Conservation (phyloP, 1,140 invertebrate species). For the Drosophila yakuba region DNA sequence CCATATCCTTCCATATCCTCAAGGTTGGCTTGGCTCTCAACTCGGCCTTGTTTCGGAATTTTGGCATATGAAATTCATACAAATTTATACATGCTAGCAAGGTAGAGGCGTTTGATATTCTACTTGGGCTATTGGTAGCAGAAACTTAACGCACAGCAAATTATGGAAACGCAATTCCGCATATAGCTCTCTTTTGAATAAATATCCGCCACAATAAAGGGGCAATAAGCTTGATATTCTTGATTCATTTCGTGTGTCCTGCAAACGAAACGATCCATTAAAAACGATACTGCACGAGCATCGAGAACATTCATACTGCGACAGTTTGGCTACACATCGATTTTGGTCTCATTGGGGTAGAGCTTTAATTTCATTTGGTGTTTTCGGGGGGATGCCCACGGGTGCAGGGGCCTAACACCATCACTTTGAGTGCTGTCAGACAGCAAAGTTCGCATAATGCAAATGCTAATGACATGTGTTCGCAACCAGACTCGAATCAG, state of each 20-base stretch:
- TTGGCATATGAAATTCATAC: constrained; percentile 33
- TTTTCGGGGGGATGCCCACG: constrained; percentile 7
- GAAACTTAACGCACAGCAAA: not conserved
- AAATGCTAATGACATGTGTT: constrained; percentile 71
- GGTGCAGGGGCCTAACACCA: constrained; percentile 22
- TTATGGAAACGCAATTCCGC: not conserved
- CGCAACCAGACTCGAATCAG: constrained; percentile 1
- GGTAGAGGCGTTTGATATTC: not conserved
- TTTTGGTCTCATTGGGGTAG: constrained; percentile 10
- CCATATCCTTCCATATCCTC: constrained; percentile 1
- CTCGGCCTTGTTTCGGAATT: constrained; percentile 36
- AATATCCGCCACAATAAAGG: too few relatives aligned
- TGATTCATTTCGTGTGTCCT: too few relatives aligned
- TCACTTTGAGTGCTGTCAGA: constrained; percentile 58
- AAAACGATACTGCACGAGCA: too few relatives aligned
- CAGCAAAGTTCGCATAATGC: constrained; percentile 46
- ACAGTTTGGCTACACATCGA: constrained; percentile 1
- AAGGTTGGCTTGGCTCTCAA: constrained; percentile 21
- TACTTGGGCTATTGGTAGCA: not conserved
- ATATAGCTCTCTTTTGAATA: too few relatives aligned
- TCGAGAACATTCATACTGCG: not conserved
- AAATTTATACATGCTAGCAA: constrained; percentile 21
- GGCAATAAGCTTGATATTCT: too few relatives aligned
- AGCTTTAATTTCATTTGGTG: constrained; percentile 37
- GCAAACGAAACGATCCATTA: too few relatives aligned